phyloP scores from a whole-genome alignment of 2,113 vertebrate species.

The Corythaeola cristata region DNA sequence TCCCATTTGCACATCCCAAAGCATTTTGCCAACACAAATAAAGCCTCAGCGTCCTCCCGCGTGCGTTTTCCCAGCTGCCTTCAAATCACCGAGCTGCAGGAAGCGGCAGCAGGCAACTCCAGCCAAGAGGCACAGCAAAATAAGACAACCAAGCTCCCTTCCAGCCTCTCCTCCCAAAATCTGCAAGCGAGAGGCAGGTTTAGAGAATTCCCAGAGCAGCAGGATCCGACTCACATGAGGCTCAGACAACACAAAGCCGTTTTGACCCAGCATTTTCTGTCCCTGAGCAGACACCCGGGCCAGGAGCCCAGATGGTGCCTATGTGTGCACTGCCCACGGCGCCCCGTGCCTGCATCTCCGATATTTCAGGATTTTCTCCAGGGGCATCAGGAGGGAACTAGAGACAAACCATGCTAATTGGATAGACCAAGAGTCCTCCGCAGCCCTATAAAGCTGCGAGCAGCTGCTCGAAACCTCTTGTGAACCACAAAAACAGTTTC shows the following conservation, averaged over 20 bases:
- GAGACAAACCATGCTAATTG: conserved; percentile 28
- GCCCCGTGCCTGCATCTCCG: rapidly evolving
- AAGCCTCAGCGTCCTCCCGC: not conserved
- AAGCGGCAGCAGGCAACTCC: not conserved
- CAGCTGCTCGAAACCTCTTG: conserved; percentile 26
- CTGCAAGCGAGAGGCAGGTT: not conserved
- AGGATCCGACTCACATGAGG: rapidly evolving
- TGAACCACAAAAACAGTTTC: not conserved
- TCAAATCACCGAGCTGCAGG: not conserved
- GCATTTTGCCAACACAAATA: too few species aligned
- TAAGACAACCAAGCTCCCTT: not conserved
- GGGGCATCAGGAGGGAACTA: not conserved
- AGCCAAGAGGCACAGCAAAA: not conserved
- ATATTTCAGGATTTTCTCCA: not conserved
- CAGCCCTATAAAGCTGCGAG: not conserved
- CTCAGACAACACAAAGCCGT: not conserved
- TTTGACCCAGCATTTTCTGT: rapidly evolving
- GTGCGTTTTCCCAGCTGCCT: not conserved
- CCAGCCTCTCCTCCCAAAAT: not conserved
- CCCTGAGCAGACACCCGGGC: rapidly evolving
- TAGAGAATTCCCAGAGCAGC: not conserved
- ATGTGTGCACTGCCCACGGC: rapidly evolving
- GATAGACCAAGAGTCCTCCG: not conserved
- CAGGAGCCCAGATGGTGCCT: not conserved
- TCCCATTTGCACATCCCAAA: too few species aligned